Evolutionary conservation across 2,113 vertebrate species (phyloP).

Genomic region (Cranoglanis bouderius): DNA sequence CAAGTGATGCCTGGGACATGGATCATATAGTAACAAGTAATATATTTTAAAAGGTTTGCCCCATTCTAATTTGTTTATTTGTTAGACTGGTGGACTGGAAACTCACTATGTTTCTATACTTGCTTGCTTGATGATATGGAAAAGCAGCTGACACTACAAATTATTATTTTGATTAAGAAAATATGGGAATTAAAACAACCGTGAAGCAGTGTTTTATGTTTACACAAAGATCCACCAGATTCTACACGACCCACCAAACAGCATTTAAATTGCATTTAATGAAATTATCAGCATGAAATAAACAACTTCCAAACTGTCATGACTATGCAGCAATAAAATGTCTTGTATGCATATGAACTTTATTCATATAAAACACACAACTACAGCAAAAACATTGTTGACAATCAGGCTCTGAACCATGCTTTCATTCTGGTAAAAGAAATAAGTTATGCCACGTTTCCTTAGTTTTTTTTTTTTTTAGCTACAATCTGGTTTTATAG

Average conservation of each 20-base stretch:
- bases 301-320: background rate
- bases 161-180: background rate
- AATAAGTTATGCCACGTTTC: background rate
- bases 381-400: background rate
- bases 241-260: background rate
- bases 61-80: background rate
- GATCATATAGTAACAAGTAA: background rate
- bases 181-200: background rate
- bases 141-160: background rate
- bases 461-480: background rate
- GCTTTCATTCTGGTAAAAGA: background rate
- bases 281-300: background rate
- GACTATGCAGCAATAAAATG: background rate
- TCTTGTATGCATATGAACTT: background rate
- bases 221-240: background rate
- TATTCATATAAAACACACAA: background rate
- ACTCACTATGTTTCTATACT: background rate
- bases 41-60: background rate
- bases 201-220: background rate
- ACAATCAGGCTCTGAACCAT: background rate
- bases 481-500: background rate
- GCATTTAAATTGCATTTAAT: background rate
- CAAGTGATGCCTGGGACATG: slow-evolving; percentile 49
- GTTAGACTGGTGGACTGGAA: background rate
- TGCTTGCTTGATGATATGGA: background rate